Base-by-base conservation (phyloP, 1,140 invertebrate species). In the Hylyphantes graminicola region DNA sequence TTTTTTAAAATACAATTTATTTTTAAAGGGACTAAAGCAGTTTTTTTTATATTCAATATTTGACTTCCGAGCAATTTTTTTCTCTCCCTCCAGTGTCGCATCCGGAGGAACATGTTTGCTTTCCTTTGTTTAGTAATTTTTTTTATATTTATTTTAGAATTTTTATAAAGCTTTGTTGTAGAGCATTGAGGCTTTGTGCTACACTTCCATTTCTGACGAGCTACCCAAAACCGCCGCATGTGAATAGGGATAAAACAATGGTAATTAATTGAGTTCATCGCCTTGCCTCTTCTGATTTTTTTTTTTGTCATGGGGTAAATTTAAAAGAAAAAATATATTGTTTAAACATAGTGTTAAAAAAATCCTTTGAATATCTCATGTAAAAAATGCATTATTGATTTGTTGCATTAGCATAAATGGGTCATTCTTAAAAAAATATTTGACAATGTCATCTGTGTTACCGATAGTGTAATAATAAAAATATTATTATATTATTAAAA, bases 251-350 rank as follows among this genome's bases (percentile, higher is more conserved):
- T 63, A 76, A 76, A 76, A 76, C 74, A 76, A 76, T 76, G 51
- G 74, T 76, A 76, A 76, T 76, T 76, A 76, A 76, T 76, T 76
- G 61, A 21, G 15, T 76, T n/a, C n/a, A 63, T 51, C 21, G 35
- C 12, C 17, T 12, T 15, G 5, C 9, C 54, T 51, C 53, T 67
- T 21, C 11, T 67, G 35, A 53, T 50, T 68, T 50, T 7, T 9
- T 4, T 13, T 17, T 8, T 19, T 53, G 10, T 70, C 54, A 51
- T 70, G 15, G 9, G 13, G 13, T 70, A 17, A 53, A 53, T 53
- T 8, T 70, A 10, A 53, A 9, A 8, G 11, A 59, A 12, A n/a
- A 19, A 70, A 64, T 64, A 64, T 11, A 17, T 7, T 65, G 12
- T 17, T n/a, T 11, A 54, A 70, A 21, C 12, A n/a, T n/a, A 17